Evolutionary conservation across 2,797 vertebrate genomes (phyloP).

Genomic region (Aulostomus chinensis): DNA sequence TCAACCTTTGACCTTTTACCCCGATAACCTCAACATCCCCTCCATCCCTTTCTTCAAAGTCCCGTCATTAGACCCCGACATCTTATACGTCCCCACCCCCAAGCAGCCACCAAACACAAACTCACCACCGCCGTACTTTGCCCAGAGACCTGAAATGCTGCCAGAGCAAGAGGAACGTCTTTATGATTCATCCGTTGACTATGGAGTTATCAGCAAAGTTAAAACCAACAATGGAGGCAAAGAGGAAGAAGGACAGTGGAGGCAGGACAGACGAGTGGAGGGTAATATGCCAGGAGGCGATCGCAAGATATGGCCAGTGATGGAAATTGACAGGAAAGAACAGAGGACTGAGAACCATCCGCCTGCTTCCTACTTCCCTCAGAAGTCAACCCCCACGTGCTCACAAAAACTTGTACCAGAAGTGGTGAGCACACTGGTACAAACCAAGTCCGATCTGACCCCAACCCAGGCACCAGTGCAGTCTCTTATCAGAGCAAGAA

Average conservation of each 20-base stretch:
- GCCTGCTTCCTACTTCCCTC: neutral
- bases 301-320: too few relatives aligned
- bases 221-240: neutral
- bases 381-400: neutral
- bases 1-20: neutral
- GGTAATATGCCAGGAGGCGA: neutral
- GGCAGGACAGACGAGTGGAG: neutral
- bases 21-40: slow-evolving; percentile 17
- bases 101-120: neutral
- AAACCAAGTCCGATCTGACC: neutral
- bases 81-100: too few relatives aligned
- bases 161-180: neutral
- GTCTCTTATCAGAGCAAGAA: neutral
- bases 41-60: neutral
- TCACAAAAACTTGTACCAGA: neutral
- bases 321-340: neutral
- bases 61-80: neutral
- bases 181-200: slow-evolving; percentile 23
- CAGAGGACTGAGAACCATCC: neutral
- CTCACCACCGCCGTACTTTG: neutral
- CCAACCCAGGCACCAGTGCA: neutral
- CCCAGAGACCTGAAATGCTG: neutral
- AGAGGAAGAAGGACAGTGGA: neutral
- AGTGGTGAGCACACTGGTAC: slow-evolving; percentile 3
- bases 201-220: slow-evolving; percentile 18